phyloP scores from a whole-genome alignment of 2,888 invertebrate species.

The Stratiomys singularior region DNA sequence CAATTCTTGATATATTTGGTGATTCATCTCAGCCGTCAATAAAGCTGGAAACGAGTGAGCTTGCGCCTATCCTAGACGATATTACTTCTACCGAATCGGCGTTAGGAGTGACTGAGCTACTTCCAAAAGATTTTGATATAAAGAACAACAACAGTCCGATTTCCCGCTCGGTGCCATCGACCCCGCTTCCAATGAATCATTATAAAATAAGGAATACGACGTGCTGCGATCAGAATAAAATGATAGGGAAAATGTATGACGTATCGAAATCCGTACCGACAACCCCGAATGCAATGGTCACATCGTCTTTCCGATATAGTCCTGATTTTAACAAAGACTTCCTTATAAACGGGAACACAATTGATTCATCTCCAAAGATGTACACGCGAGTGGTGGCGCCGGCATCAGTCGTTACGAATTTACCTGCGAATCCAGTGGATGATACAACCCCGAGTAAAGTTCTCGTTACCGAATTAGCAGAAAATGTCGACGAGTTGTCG shows the following conservation, averaged over 20 bases:
- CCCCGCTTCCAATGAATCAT: slow-evolving; percentile 69
- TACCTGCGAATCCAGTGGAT: neutral
- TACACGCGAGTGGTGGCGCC: slow-evolving; percentile 38
- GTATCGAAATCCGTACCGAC: slow-evolving; percentile 82
- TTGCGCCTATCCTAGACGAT: slow-evolving; percentile 46
- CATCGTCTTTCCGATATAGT: slow-evolving; percentile 71
- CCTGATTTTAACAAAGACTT: slow-evolving; percentile 67
- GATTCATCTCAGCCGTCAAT: slow-evolving; percentile 52
- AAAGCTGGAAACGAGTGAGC: slow-evolving; percentile 51
- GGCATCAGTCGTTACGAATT: neutral
- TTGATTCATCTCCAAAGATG: slow-evolving; percentile 62
- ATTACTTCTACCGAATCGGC: slow-evolving; percentile 50
- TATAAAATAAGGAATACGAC: slow-evolving; percentile 38
- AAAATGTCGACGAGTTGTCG: slow-evolving; percentile 52
- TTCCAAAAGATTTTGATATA: slow-evolving; percentile 59
- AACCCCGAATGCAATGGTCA: slow-evolving; percentile 72
- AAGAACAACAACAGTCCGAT: slow-evolving; percentile 61
- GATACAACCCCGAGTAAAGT: slow-evolving; percentile 34
- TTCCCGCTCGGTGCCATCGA: slow-evolving; percentile 77
- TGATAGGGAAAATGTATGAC: slow-evolving; percentile 64
- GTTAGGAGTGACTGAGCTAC: slow-evolving; percentile 59
- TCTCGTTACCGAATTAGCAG: slow-evolving; percentile 43
- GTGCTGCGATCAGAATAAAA: slow-evolving; percentile 25
- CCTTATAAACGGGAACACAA: slow-evolving; percentile 72
- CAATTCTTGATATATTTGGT: slow-evolving; percentile 55